Conservation (phyloP, 2,797 vertebrate species). For the Coregonus sp. region DNA sequence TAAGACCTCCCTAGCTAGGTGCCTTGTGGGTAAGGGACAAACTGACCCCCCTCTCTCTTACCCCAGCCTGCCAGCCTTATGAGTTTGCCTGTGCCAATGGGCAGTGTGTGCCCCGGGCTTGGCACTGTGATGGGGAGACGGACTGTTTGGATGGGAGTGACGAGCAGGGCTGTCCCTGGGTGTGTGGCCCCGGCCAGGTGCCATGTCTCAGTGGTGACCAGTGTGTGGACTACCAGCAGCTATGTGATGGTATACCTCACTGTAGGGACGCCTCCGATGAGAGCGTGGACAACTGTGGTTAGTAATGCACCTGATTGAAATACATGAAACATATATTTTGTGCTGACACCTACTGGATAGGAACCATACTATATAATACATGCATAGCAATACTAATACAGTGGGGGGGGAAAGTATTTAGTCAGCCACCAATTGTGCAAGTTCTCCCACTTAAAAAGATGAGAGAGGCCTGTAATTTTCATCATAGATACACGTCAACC, state of each 20-base stretch:
- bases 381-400: neutral
- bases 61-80: constrained; percentile 68
- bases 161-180: constrained; percentile 72
- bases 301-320: constrained; percentile 24
- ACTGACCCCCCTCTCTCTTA: neutral
- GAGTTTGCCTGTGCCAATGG: constrained; percentile 79
- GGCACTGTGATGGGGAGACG: constrained; percentile 86
- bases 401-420: too few species aligned
- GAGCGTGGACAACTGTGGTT: constrained; percentile 80
- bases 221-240: constrained; percentile 77
- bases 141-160: constrained; percentile 85
- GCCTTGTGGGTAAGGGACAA: neutral
- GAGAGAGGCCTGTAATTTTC: too few species aligned
- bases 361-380: too few species aligned
- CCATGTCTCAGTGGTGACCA: constrained; percentile 71
- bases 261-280: constrained; percentile 86
- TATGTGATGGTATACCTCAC: constrained; percentile 83
- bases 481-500: too few species aligned
- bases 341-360: too few species aligned
- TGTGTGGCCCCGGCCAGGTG: constrained; percentile 70
- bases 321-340: neutral
- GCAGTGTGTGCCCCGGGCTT: constrained; percentile 81
- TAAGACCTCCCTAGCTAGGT: neutral
- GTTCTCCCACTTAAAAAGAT: too few species aligned
- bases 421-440: too few species aligned